A percentile compares a stretch with the other conserved stretches of the same genome.
phyloP scores from a whole-genome alignment of 1,140 invertebrate species.

The Sogatella furcifera region DNA sequence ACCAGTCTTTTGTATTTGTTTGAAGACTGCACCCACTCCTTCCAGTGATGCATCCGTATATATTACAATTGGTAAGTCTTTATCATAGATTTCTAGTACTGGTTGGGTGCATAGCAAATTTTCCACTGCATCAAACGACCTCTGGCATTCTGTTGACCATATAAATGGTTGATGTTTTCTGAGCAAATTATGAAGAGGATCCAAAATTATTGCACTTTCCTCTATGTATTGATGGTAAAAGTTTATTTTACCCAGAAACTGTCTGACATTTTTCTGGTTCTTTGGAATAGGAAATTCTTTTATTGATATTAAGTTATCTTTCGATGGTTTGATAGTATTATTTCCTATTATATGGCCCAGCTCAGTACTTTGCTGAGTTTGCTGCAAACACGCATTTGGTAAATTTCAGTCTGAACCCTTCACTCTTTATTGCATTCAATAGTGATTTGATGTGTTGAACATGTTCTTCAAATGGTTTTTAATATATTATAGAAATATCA shows the following conservation, averaged over 20 bases:
- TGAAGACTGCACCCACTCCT: too few species aligned
- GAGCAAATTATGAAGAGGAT: conserved; percentile 28
- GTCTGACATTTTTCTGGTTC: conserved; percentile 19
- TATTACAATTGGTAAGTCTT: conserved; percentile 21
- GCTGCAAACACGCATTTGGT: too few species aligned
- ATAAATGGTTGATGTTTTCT: conserved; percentile 28
- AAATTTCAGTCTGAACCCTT: conserved; percentile 30
- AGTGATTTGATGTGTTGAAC: too few species aligned
- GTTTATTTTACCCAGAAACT: conserved; percentile 30
- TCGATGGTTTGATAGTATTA: too few species aligned
- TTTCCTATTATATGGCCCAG: conserved; percentile 28
- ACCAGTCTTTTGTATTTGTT: not conserved
- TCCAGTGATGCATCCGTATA: too few species aligned
- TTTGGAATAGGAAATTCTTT: too few species aligned
- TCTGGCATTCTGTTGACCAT: too few species aligned
- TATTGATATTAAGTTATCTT: conserved; percentile 30
- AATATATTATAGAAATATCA: too few species aligned
- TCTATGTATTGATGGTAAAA: conserved; percentile 29
- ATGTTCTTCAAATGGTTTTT: too few species aligned
- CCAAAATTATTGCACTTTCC: conserved; percentile 25
- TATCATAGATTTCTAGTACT: too few species aligned
- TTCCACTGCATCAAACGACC: too few species aligned
- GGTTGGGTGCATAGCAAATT: too few species aligned
- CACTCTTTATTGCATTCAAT: conserved; percentile 16
- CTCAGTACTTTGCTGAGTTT: conserved; percentile 27